Evolutionary conservation across 2,113 vertebrate genomes (phyloP).

Genomic region (Gnathonemus echidnorhynchus): DNA sequence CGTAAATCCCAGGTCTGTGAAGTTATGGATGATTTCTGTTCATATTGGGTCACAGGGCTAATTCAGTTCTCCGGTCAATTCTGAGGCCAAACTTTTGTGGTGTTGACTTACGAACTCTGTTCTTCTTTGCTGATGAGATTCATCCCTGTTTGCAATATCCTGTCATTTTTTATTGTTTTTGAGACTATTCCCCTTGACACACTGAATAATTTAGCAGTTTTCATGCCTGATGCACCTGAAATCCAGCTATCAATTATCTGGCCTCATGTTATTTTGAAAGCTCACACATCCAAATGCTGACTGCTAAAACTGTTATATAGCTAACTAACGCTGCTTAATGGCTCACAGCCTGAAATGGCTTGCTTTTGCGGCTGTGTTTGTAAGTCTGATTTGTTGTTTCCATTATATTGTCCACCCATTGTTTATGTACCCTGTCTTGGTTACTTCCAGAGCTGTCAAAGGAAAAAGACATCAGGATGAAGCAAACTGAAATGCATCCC

Average conservation of each 20-base stretch:
- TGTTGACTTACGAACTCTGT: neutral
- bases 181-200: neutral
- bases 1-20: neutral
- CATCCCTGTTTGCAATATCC: neutral
- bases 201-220: neutral
- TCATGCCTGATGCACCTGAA: neutral
- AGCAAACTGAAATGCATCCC: neutral
- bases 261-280: neutral
- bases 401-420: neutral
- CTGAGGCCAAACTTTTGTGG: neutral
- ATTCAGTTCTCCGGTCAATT: neutral
- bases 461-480: slow-evolving; percentile 1
- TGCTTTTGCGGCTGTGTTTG: neutral
- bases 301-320: neutral
- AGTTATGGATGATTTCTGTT: neutral
- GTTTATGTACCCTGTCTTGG: neutral
- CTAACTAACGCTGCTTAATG: neutral
- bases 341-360: neutral
- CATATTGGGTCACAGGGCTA: neutral
- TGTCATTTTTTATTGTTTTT: neutral
- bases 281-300: neutral
- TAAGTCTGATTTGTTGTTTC: neutral
- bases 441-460: neutral
- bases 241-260: neutral
- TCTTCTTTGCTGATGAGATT: neutral